Evolutionary conservation across 2,797 vertebrate genomes (phyloP), one percentile per base, ranked within the genome.

Genomic region (Setipinna tenuifilis): DNA sequence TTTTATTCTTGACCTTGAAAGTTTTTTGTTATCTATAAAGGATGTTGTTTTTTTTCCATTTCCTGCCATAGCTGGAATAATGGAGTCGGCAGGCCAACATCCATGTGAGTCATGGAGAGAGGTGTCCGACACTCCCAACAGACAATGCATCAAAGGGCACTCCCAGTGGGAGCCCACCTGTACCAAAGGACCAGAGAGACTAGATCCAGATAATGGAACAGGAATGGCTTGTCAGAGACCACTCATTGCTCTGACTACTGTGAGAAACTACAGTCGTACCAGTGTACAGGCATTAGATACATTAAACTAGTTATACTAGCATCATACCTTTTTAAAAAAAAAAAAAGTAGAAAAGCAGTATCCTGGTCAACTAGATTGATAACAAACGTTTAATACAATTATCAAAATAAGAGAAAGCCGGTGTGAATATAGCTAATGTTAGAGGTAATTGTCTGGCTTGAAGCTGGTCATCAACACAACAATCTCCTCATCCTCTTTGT

Each of bases 191-290:
- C 35, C 1, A 31, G 41, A 21, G 16, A 78, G 35, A 44, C 84
- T 65, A 82, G 83, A 71, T 68, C 62, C 86, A 85, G 61, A 50
- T 85, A 81, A 85, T 85, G 84, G 86, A 85, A 86, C 85, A 12
- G 59, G 84, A 44, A 78, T 9, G 31, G 71, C 35, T 44, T 9
- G 71, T 41, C 35, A 44, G 31, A 78, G 35, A 44, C 71, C 19
- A 44, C 12, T 35, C 71, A 19, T 5, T 78, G 17, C 17, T 44
- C 71, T 44, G 35, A 4, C 19, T 41, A 19, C 17, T 78, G 71
- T 78, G 16, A 75, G 31, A 41, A 78, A n/a, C 2, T 41, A 2
- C 71, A 78, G 71, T 10, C 16, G 19, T 44, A 14, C 41, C 9
- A 2, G 71, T 6, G 19, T 78, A 35, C 71, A 10, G 17, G 19